Conservation (phyloP, 2,797 vertebrate genomes). For the Momotus momota region DNA sequence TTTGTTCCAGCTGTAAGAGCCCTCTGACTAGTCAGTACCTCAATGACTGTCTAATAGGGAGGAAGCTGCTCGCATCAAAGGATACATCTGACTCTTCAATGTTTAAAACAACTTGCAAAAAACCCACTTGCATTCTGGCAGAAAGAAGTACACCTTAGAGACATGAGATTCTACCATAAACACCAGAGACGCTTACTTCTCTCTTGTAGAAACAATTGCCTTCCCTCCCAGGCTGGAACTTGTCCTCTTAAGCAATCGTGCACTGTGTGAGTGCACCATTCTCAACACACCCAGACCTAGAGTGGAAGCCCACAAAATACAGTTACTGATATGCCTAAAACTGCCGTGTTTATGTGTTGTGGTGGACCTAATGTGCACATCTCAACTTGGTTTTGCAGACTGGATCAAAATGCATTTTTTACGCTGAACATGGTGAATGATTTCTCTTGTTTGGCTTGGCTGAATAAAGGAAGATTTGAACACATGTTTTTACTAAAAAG, state of each 20-base stretch:
- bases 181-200: not conserved
- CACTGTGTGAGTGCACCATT: not conserved
- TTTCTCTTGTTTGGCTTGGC: not conserved
- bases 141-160: not conserved
- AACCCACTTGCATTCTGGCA: not conserved
- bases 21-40: not conserved
- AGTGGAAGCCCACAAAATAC: not conserved
- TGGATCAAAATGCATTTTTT: not conserved
- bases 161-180: not conserved
- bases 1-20: not conserved
- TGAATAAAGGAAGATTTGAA: not conserved
- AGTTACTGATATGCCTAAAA: not conserved
- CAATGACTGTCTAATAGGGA: not conserved
- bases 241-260: fast-evolving
- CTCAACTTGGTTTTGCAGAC: not conserved
- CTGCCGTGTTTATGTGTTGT: not conserved
- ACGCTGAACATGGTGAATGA: not conserved
- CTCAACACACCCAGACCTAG: not conserved
- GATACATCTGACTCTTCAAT: not conserved
- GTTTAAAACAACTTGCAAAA: not conserved
- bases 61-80: not conserved
- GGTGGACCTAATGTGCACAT: fast-evolving
- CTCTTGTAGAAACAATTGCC: not conserved
- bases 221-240: not conserved
- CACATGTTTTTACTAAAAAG: not conserved